Conservation (phyloP, 2,888 invertebrate species). For the Fragum sueziense region DNA sequence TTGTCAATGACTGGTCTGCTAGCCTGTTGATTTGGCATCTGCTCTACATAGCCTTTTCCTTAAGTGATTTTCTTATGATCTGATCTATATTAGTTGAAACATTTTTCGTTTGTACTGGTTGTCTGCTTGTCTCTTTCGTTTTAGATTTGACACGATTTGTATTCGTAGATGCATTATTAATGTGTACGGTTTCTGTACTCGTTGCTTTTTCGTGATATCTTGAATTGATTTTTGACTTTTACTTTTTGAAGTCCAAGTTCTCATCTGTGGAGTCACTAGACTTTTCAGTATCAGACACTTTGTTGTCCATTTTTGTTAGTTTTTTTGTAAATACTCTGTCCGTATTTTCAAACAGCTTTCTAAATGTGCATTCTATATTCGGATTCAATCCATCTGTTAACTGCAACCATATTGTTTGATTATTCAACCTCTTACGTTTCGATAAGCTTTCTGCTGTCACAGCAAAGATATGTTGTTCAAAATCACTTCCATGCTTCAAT, state of each 20-base stretch:
- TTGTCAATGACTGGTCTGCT: too few relatives aligned
- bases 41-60: too few relatives aligned
- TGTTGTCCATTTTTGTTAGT: neutral
- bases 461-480: neutral
- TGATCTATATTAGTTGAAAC: too few relatives aligned
- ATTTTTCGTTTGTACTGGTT: too few relatives aligned
- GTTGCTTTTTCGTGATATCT: neutral
- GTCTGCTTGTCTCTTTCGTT: too few relatives aligned
- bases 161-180: neutral
- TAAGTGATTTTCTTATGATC: too few relatives aligned
- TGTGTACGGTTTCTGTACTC: neutral
- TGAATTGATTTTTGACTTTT: too few relatives aligned
- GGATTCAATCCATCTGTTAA: neutral
- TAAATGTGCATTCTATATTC: neutral
- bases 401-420: neutral
- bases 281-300: neutral
- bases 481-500: neutral
- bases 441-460: neutral
- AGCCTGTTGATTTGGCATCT: too few relatives aligned
- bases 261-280: neutral
- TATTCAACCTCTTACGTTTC: neutral
- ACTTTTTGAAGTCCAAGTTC: too few relatives aligned
- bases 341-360: neutral
- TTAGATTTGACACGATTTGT: too few relatives aligned
- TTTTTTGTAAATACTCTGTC: neutral